phyloP scores from a whole-genome alignment of 2,888 invertebrate genomes.

The Caenorhabditis sinica region DNA sequence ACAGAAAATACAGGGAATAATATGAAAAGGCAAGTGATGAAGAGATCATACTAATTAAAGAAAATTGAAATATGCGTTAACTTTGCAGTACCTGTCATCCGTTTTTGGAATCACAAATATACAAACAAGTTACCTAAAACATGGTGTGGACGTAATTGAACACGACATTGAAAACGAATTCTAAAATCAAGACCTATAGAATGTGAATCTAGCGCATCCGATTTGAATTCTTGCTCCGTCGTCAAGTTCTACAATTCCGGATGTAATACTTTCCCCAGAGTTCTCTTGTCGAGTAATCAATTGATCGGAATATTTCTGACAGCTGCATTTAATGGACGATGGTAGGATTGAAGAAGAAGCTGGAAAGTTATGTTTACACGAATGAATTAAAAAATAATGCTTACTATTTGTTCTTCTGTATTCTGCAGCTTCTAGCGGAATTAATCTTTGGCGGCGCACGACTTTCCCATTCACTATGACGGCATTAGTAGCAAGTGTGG shows the following conservation, averaged over 20 bases:
- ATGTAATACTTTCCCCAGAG: neutral
- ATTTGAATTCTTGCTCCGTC: constrained; percentile 19
- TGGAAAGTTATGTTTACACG: neutral
- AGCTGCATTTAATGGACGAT: constrained; percentile 19
- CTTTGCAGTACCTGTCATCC: too few species aligned
- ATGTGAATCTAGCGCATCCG: constrained; percentile 32
- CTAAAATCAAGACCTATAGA: neutral
- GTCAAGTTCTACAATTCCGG: constrained; percentile 21
- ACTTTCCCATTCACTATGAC: constrained; percentile 29
- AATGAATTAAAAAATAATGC: too few species aligned
- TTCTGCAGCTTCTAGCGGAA: constrained; percentile 28
- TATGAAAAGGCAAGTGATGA: too few species aligned
- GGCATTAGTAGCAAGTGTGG: constrained; percentile 26
- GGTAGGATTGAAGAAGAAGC: neutral
- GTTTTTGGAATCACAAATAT: too few species aligned
- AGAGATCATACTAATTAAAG: too few species aligned
- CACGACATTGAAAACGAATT: too few species aligned
- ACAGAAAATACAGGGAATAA: too few species aligned
- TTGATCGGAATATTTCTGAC: constrained; percentile 15
- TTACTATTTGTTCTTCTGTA: neutral
- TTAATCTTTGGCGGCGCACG: constrained; percentile 2
- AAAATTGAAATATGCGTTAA: too few species aligned
- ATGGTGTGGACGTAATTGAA: too few species aligned
- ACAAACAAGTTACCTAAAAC: too few species aligned
- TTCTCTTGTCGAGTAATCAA: constrained; percentile 11